Percentiles rank a stretch among this genome's conserved stretches.
phyloP scores from a whole-genome alignment of 37 sponge, comb jelly and placozoan genomes.

The Diacarnus erythraeanus region DNA sequence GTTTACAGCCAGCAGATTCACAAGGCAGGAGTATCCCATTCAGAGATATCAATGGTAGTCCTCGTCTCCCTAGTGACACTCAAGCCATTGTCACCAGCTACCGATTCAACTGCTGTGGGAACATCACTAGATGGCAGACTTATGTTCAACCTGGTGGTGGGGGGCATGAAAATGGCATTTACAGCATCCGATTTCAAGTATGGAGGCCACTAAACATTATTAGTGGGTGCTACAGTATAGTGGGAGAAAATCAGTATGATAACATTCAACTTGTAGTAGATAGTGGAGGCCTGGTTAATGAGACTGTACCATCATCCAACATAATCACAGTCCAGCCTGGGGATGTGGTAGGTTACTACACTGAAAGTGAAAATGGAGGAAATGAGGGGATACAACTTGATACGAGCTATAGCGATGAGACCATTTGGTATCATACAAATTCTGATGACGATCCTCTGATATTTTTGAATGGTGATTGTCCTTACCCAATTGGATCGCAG shows the following conservation, averaged over 20 bases:
- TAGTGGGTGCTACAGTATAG: conserved; percentile 8
- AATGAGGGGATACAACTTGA: conserved; percentile 7
- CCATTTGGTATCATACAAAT: conserved; percentile 11
- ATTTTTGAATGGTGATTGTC: neutral
- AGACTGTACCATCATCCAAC: conserved; percentile 3
- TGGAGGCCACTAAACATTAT: conserved; percentile 36
- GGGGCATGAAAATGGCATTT: conserved; percentile 1
- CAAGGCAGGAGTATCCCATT: neutral
- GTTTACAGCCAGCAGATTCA: neutral
- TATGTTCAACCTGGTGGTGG: conserved; percentile 31
- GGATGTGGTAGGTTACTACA: conserved; percentile 45
- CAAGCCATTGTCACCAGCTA: conserved; percentile 39
- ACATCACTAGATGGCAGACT: conserved; percentile 24
- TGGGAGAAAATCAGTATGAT: conserved; percentile 23
- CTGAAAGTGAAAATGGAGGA: neutral
- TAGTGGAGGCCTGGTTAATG: neutral
- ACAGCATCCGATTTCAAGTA: conserved; percentile 39
- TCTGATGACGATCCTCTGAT: neutral
- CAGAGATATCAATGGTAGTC: neutral
- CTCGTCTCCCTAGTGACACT: neutral
- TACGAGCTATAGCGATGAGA: neutral
- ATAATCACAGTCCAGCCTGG: conserved; percentile 31
- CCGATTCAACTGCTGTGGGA: conserved; percentile 36
- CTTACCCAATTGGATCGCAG: conserved; percentile 2
- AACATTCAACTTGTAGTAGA: neutral